Evolutionary conservation across 2,797 vertebrate species (phyloP).

Genomic region (Martes flavigula): DNA sequence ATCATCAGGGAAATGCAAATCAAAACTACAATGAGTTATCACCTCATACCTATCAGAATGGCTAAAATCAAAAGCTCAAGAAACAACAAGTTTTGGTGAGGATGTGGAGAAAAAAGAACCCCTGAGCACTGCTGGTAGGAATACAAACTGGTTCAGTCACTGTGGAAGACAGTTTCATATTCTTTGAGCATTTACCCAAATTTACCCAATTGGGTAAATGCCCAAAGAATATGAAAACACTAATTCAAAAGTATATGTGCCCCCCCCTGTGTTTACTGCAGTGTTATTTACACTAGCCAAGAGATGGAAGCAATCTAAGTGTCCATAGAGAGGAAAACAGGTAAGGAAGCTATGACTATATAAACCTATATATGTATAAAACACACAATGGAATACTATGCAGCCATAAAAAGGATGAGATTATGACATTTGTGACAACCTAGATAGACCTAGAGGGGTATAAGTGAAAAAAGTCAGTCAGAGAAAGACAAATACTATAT

Average conservation of each 20-base stretch:
- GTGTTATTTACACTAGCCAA: background rate
- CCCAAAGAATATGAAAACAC: background rate
- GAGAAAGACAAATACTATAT: background rate
- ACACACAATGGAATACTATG: background rate
- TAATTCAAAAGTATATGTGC: background rate
- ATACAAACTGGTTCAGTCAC: background rate
- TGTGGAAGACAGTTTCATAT: background rate
- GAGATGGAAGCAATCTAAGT: background rate
- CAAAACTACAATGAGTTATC: background rate
- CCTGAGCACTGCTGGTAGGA: background rate
- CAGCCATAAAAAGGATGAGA: background rate
- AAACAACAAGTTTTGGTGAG: background rate
- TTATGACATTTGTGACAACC: background rate
- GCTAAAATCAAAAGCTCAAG: background rate
- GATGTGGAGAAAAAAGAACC: background rate
- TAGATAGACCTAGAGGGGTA: background rate
- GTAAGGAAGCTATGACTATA: background rate
- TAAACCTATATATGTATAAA: background rate
- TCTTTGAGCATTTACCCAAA: background rate
- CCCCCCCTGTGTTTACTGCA: background rate
- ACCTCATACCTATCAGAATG: background rate
- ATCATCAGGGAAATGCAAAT: background rate
- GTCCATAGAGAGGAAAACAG: background rate
- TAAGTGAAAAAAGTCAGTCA: background rate
- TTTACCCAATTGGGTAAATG: no score